Conservation (phyloP, 2,113 vertebrate species). For the Sphyrna mokarran region DNA sequence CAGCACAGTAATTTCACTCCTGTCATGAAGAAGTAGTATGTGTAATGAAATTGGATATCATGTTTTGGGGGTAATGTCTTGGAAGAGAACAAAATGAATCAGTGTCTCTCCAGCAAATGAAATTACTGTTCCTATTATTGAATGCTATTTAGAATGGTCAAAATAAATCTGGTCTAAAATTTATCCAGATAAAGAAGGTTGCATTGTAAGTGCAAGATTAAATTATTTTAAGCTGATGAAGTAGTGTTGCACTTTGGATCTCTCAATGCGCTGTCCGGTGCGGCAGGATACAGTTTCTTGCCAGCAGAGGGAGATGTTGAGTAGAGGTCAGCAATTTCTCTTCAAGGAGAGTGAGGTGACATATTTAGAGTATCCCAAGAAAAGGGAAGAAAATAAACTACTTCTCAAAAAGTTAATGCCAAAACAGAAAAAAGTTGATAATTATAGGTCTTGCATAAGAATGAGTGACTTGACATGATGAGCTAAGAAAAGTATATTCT, state of each 20-base stretch:
- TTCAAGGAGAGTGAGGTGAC: not conserved
- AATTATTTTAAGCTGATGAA: not conserved
- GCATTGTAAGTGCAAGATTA: not conserved
- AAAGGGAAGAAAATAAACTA: not conserved
- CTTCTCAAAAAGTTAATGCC: not conserved
- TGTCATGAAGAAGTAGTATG: not conserved
- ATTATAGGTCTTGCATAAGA: not conserved
- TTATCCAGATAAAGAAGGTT: not conserved
- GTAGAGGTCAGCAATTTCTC: not conserved
- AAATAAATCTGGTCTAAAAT: not conserved
- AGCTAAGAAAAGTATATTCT: not conserved
- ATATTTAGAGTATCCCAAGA: not conserved
- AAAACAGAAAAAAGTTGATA: not conserved
- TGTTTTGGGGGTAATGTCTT: not conserved
- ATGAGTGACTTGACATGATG: not conserved
- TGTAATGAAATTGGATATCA: not conserved
- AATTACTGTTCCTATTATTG: not conserved
- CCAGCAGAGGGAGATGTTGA: not conserved
- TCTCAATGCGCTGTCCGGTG: too few relatives aligned
- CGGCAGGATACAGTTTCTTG: not conserved
- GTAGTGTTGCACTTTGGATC: not conserved
- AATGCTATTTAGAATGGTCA: not conserved
- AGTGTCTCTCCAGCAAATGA: not conserved
- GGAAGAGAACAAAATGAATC: not conserved
- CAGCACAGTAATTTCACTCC: not conserved